Conservation (phyloP, 2,797 vertebrate species). For the Salmo trutta region DNA sequence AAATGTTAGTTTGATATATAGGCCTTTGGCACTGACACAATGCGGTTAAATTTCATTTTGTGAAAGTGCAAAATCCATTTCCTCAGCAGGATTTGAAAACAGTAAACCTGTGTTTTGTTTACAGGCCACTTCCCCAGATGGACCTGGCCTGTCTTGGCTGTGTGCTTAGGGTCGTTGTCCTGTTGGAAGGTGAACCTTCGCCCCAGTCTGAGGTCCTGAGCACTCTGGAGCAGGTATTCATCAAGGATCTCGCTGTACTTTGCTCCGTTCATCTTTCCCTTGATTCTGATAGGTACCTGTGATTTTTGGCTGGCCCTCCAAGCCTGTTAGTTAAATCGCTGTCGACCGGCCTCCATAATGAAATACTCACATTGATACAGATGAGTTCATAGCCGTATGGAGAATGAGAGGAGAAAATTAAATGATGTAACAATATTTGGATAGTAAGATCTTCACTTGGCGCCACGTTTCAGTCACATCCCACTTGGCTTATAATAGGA, state of each 20-base stretch:
- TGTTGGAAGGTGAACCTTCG: too few species aligned
- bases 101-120: conserved; percentile 51
- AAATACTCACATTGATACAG: conserved; percentile 22
- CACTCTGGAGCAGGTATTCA: too few species aligned
- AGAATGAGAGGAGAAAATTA: conserved; percentile 45
- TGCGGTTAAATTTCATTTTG: conserved; percentile 51
- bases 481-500: background rate
- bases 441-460: background rate
- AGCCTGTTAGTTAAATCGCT: background rate
- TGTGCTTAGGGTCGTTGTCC: too few species aligned
- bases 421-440: conserved; percentile 32
- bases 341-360: conserved; percentile 7
- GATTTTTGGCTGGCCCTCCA: background rate
- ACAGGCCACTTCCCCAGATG: conserved; percentile 31
- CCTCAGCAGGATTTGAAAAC: conserved; percentile 31
- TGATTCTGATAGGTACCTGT: background rate
- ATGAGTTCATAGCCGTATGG: conserved; percentile 60
- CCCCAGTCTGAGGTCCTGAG: too few species aligned
- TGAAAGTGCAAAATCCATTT: conserved; percentile 51
- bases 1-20: conserved; percentile 43
- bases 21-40: background rate
- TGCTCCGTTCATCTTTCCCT: too few species aligned
- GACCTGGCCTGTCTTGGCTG: background rate
- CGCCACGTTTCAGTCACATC: background rate
- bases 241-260: too few species aligned